Evolutionary conservation across 2,888 invertebrate genomes (phyloP), one percentile per base, ranked within the genome.

Genomic region (Cephus rjabovi): DNA sequence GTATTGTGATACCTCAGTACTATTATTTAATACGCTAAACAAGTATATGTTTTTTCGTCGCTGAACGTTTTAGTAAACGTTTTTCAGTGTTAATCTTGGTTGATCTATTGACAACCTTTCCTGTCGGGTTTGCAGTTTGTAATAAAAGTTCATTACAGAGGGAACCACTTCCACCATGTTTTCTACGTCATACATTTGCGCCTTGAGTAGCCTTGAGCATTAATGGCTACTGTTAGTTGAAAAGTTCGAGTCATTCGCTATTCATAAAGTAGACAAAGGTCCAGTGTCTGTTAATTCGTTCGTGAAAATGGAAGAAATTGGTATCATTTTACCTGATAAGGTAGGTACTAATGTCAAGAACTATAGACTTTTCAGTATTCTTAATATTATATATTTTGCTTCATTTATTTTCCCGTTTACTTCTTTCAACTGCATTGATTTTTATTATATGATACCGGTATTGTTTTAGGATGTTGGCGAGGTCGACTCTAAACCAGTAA

Each of bases 251-350:
- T 90, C 90, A 90, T 90, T 87, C 87, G 78, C 79, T 69, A 37
- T 76, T 56, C 56, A 56, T 56, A 56, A 56, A 56, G 56, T 56
- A 56, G 56, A 56, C 23, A 56, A 56, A 56, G 56, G 9, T 56
- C 56, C 56, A 23, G 56, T 56, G 56, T 71, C 31, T 71, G 15
- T 71, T 15, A 15, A 31, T 31, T 71, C 71, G 71, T 33, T 71
- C 31, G 71, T 34, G 80, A 86, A 79, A 90, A 97, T 97, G 97
- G 97, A 97, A 93, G 96, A 96, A 93, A 95, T 96, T 87, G 96
- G 97, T 81, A 95, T 96, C 83, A 93, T 95, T 90, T 91, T 96
- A 79, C 95, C 95, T 11, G 97, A 97, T 91, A 97, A 96, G 93
- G 97, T 97, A 96, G 93, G 97, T 97, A 93, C 9, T 56, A 56